Evolutionary conservation across 2,888 invertebrate genomes (phyloP), one percentile per base, ranked within the genome.

Genomic region (Meta bourneti): DNA sequence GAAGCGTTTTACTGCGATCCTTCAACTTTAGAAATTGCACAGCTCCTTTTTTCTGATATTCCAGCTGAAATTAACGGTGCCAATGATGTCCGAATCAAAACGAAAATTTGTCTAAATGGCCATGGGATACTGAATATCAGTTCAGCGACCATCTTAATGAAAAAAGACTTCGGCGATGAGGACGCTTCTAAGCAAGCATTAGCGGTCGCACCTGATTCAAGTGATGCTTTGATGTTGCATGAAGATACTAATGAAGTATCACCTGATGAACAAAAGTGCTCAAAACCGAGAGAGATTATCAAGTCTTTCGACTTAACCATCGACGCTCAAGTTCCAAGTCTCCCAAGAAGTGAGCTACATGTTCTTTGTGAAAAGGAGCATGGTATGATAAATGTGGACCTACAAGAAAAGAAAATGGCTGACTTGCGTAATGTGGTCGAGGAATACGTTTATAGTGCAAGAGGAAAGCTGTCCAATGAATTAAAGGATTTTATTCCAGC

Each of bases 381-480:
- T 0, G 85, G 81, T 8, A 81, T 91, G 86, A 81, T 97, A 94
- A 96, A 96, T 85, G 97, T 97, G 94, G 99, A 99, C 95, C 96
- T 97, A 91, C 97, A 97, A 94, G 99, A 99, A 95, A 98, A 98
- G 94, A 98, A 98, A 94, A 97, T 99, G 80, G 97, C 98, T 7
- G 99, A 99, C 95, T 98, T 98, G 0, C 97, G 99, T 94, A 99
- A 99, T 95, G 97, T 98, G 2, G 96, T 99, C 0, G 99, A 99
- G 95, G 99, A 99, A 95, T 99, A 98, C 94, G 98, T 99, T 70
- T 99, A 99, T 95, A 99, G 99, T 94, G 96, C 99, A 95, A 96
- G 99, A 88, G 97, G 98, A 91, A 98, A 98, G 95, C 95, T 99
- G 1, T 89, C 91, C 34, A 16, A 71, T 20, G 91, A 91, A 13